These are phyloP conservation scores for Brachyhypopomus gauderio DNA, from an alignment of 2,113 vertebrate genomes.

Conservation along the genomic window DNA sequence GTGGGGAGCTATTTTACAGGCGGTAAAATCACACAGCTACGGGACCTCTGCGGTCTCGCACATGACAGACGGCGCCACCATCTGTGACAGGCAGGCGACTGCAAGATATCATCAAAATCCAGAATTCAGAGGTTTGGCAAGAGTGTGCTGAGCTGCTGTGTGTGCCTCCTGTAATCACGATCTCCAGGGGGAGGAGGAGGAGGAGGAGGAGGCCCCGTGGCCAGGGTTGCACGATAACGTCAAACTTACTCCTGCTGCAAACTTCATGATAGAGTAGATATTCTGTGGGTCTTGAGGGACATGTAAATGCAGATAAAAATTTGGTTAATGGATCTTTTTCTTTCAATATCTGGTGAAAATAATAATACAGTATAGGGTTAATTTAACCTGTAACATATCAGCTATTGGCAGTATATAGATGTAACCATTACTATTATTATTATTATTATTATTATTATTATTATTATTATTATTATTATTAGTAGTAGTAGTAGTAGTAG, in stretches of 20 bases:
- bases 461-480: too few species aligned
- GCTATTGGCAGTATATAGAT: too few species aligned
- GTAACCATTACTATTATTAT: too few species aligned
- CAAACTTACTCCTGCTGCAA: neutral
- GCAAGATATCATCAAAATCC: constrained; percentile 28
- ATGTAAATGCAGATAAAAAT: neutral
- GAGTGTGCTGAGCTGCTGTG: neutral
- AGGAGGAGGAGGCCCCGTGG: neutral
- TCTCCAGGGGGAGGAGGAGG: neutral
- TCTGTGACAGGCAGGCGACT: constrained; percentile 36
- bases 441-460: too few species aligned
- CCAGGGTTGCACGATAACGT: neutral
- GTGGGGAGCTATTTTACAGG: constrained; percentile 19
- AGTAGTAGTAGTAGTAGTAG: too few species aligned
- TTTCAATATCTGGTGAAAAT: neutral
- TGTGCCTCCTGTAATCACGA: constrained; percentile 14
- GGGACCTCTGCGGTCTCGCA: constrained; percentile 36
- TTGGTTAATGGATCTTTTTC: constrained; percentile 3
- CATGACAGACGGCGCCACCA: constrained; percentile 9
- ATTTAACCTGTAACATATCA: too few species aligned
- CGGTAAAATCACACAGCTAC: neutral
- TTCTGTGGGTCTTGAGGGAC: neutral
- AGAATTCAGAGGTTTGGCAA: constrained; percentile 23
- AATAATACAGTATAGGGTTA: too few species aligned
- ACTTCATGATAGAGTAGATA: neutral